Percentiles rank a stretch among this genome's conserved stretches.
Conservation (phyloP, 2,113 vertebrate species). For the Vicugna pacos region DNA sequence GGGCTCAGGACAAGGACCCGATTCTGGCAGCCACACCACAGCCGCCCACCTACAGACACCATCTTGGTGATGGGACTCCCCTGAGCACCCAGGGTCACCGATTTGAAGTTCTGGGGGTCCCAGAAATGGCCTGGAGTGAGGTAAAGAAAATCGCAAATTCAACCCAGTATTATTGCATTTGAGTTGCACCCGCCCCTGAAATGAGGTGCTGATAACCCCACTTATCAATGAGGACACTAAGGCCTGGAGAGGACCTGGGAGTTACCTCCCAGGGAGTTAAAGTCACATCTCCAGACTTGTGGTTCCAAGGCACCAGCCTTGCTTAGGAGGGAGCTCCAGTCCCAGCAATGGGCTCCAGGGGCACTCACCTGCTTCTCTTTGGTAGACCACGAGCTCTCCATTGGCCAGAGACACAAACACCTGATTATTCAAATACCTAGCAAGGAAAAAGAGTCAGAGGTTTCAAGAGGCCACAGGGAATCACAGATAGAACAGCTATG, state of each 20-base stretch:
- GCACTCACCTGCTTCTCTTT: slow-evolving; percentile 95
- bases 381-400: slow-evolving; percentile 96
- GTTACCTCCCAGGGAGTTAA: neutral
- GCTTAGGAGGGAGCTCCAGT: neutral
- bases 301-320: neutral
- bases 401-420: slow-evolving; percentile 98
- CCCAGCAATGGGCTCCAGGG: neutral
- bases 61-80: slow-evolving; percentile 96
- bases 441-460: neutral
- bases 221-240: neutral
- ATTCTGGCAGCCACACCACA: slow-evolving; percentile 98
- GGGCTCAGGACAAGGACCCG: slow-evolving; percentile 94
- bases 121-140: slow-evolving; percentile 94
- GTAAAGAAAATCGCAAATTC: slow-evolving; percentile 44
- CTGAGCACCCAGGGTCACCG: slow-evolving; percentile 91
- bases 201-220: neutral
- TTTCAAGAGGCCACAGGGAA: neutral
- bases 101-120: slow-evolving; percentile 97
- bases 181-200: neutral
- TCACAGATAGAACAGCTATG: neutral
- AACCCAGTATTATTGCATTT: neutral
- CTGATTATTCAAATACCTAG: slow-evolving; percentile 97
- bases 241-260: neutral
- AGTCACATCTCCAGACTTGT: neutral
- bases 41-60: slow-evolving; percentile 94